Conservation (phyloP, 2,888 invertebrate genomes). For the Carpatolechia fugitivella region DNA sequence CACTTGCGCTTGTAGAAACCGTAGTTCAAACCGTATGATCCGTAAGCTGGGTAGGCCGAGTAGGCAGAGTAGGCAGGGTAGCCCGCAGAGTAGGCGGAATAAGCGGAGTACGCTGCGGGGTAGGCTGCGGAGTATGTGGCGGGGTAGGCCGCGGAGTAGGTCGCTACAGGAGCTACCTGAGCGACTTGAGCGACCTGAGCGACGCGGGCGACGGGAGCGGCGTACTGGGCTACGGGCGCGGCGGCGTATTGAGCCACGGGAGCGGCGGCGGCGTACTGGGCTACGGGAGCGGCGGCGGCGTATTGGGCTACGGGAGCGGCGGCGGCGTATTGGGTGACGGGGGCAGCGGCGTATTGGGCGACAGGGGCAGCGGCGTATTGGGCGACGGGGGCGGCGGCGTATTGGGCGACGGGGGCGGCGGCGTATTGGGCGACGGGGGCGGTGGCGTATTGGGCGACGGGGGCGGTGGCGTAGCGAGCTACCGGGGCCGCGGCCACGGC, state of each 20-base stretch:
- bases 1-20: constrained; percentile 10
- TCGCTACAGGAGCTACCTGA: constrained; percentile 13
- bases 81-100: neutral
- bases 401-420: neutral
- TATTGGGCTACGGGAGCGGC: neutral
- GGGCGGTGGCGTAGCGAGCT: neutral
- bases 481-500: neutral
- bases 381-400: neutral
- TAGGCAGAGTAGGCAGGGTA: constrained; percentile 17
- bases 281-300: constrained; percentile 11
- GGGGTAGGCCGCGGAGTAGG: constrained; percentile 28
- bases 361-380: neutral
- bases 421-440: neutral
- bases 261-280: neutral
- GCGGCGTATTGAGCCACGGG: constrained; percentile 3
- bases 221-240: constrained; percentile 21
- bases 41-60: constrained; percentile 11
- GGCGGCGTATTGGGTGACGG: constrained; percentile 8
- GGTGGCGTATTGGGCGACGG: neutral
- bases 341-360: constrained; percentile 14
- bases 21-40: constrained; percentile 10
- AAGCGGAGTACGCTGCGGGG: constrained; percentile 13
- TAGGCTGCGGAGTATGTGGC: constrained; percentile 26
- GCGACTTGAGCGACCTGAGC: neutral
- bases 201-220: too few species aligned